Evolutionary conservation across 35 echinoderm and acorn worm genomes (phyloP).

Genomic region (Hemicentrotus pulcherrimus): DNA sequence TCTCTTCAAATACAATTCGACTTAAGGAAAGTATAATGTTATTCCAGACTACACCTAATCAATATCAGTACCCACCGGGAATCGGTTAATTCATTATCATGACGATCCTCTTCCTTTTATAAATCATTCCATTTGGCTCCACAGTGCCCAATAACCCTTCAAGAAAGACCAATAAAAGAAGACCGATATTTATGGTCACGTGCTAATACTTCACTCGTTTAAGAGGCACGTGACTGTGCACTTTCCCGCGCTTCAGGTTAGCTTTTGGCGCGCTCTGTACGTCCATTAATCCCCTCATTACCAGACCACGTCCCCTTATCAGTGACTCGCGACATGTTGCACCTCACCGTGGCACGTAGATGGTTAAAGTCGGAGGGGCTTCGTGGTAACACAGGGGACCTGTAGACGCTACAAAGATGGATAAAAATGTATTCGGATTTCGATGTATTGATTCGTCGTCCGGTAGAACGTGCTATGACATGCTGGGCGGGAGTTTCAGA

Average conservation of each 20-base stretch:
- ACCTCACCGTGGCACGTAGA: background rate
- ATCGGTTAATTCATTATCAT: background rate
- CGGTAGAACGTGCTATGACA: background rate
- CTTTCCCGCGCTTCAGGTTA: background rate
- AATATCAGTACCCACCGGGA: background rate
- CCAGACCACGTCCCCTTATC: background rate
- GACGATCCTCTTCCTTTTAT: background rate
- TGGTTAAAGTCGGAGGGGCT: background rate
- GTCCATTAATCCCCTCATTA: background rate
- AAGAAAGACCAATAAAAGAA: background rate
- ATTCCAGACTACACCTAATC: no score
- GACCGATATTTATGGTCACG: conserved; percentile 15
- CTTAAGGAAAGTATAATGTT: no score
- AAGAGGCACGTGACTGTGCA: background rate
- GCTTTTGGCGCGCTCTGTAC: background rate
- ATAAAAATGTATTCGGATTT: background rate
- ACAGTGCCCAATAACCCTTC: background rate
- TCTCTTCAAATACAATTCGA: no score
- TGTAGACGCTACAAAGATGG: background rate
- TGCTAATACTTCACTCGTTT: background rate
- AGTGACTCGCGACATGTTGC: background rate
- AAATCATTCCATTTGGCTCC: background rate
- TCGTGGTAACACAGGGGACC: background rate
- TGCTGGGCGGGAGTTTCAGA: no score
- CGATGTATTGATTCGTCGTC: background rate